Evolutionary conservation across 1,140 invertebrate genomes (phyloP), one percentile per base, ranked within the genome.

Genomic region (Leptopilina boulardi): DNA sequence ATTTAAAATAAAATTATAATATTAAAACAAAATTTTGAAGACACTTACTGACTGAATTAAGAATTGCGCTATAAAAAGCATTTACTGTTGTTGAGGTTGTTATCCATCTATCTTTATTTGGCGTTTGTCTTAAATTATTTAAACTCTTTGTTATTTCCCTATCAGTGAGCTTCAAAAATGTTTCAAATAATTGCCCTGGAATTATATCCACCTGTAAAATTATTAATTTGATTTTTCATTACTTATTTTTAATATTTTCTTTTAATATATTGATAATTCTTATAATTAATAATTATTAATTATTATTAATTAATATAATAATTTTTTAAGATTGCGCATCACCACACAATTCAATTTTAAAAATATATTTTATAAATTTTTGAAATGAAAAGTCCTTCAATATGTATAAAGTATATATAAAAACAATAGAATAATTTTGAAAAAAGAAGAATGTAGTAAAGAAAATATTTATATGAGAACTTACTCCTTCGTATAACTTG

Each of bases 21-120:
- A 38, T 9, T 38, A 38, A 38, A 38, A 38, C 30, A 47, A 51
- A 51, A 51, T 15, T 13, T 79, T 80, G 71, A 23, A 51, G 74
- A 26, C 85, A 94, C 94, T 94, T 89, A 96, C 95, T 95, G 87
- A 96, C 95, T 86, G 94, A 95, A 88, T 96, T 96, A n/a, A 95
- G 92, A 18, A 94, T 94, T 0, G 94, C 93, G 47, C 95, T 96
- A 82, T 96, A 96, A 88, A 94, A 96, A 3, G 95, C 96, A 87
- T 96, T 96, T 2, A 96, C 95, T 54, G 92, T 94, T 9, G 92
- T 94, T 3, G 92, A 93, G 15, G 92, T 92, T 19, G 92, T 94
- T 73, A 93, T 93, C 94, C 93, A 96, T 84, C 94, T 94, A 82
- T 94, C 89, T 83, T 93, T 93, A 73, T 95, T 92, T 0, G 93